Evolutionary conservation across 2,113 vertebrate genomes (phyloP), one percentile per base, ranked within the genome.

Genomic region (Istiophorus platypterus): DNA sequence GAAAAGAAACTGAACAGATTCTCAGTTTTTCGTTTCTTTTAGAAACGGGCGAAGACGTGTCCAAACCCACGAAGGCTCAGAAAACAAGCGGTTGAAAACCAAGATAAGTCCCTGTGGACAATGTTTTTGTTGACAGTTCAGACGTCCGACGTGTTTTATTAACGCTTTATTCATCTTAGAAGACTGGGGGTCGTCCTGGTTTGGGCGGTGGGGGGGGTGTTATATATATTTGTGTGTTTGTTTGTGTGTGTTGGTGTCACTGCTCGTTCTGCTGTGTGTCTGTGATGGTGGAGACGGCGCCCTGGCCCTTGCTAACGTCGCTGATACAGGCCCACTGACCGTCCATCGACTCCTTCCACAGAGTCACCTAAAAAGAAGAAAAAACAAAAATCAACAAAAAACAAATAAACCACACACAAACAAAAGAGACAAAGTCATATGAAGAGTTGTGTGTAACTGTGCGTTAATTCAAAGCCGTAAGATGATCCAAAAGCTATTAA

Each of bases 281-380:
- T 90, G 97, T 93, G 78, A 95, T 91, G 7, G 96, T 82, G 11
- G 96, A 96, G 62, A 97, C 96, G 2, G 97, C 95, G 1, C 97
- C 97, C 71, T 99, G 98, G 82, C 98, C 97, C 86, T 99, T 99
- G 94, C 98, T 98, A 88, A 99, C 97, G 0, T 99, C 97, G 1
- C 98, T 99, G 95, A 99, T 99, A 76, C 98, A 98, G 0, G 96
- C 96, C 98, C 98, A 99, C 87, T 97, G 96, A 29, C 98, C 98
- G 0, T 99, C 98, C 69, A 97, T 96, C 0, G 97, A 99, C 89
- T 99, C 98, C 93, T 99, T 99, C 98, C 98, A 99, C 39, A 99
- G 93, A 0, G 98, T 99, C 85, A 99, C 97, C 97, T 99, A 34
- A 34, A 34, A 34, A 34, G 31, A 34, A 6, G 31, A 4, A 34